Percentiles rank a stretch among this genome's conserved stretches.
These are phyloP conservation scores for Sylvia borin DNA, from an alignment of 2,797 vertebrate species.

Conservation along the genomic window DNA sequence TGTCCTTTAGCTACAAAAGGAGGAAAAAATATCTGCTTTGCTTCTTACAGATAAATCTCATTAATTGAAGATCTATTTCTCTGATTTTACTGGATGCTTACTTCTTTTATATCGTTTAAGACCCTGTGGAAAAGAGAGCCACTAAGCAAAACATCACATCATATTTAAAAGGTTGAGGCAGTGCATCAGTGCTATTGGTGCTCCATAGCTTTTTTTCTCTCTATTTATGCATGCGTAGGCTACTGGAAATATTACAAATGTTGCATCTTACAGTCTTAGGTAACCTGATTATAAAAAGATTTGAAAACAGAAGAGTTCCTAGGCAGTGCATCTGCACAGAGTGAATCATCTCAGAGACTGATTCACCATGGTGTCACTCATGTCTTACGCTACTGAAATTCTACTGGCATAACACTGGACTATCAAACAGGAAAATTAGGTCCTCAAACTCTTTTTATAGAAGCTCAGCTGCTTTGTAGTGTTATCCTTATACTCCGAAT, in stretches of 20 bases:
- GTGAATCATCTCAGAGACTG: not conserved
- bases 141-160: not conserved
- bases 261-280: not conserved
- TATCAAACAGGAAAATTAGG: slow-evolving; percentile 30
- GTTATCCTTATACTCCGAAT: not conserved
- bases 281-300: not conserved
- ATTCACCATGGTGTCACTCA: not conserved
- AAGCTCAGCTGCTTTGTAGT: slow-evolving; percentile 1
- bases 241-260: not conserved
- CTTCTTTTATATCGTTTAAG: not conserved
- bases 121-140: not conserved
- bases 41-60: not conserved
- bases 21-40: not conserved
- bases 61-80: not conserved
- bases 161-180: not conserved
- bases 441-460: slow-evolving; percentile 1
- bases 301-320: not conserved
- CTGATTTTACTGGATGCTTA: not conserved
- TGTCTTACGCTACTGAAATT: not conserved
- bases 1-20: not conserved
- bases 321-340: not conserved
- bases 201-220: not conserved
- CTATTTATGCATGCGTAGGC: not conserved
- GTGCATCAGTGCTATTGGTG: not conserved
- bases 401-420: not conserved